Percentiles rank a stretch among this genome's conserved stretches.
phyloP scores from a whole-genome alignment of 2,797 vertebrate genomes.

The Decapterus maruadsi region DNA sequence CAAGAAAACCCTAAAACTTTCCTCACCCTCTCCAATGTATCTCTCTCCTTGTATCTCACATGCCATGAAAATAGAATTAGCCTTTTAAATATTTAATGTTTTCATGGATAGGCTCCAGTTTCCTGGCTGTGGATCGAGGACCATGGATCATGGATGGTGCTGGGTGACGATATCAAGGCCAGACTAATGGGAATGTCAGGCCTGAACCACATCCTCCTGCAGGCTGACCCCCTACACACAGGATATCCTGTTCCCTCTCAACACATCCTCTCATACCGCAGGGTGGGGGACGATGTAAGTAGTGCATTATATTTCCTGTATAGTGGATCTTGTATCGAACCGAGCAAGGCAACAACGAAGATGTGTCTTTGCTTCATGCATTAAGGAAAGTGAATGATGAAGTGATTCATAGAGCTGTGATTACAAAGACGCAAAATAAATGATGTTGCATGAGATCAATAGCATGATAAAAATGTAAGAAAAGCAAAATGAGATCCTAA shows the following conservation, averaged over 20 bases:
- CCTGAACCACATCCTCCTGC: conserved; percentile 53
- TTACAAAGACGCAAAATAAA: background rate
- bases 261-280: conserved; percentile 42
- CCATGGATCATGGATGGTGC: background rate
- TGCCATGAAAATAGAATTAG: background rate
- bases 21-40: background rate
- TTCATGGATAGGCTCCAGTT: background rate
- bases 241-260: conserved; percentile 68
- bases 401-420: background rate
- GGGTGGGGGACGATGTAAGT: conserved; percentile 56
- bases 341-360: background rate
- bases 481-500: background rate
- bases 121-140: background rate
- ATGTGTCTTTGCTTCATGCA: background rate
- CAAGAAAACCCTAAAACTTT: background rate
- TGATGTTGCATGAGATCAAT: background rate
- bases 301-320: conserved; percentile 40
- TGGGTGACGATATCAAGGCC: conserved; percentile 20
- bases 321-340: conserved; percentile 14
- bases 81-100: conserved; percentile 34
- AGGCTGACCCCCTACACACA: conserved; percentile 39
- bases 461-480: background rate
- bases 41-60: background rate
- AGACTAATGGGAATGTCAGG: conserved; percentile 20
- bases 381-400: background rate